Base-by-base conservation (phyloP, 2,888 invertebrate species). In the Acrobasis repandana region DNA sequence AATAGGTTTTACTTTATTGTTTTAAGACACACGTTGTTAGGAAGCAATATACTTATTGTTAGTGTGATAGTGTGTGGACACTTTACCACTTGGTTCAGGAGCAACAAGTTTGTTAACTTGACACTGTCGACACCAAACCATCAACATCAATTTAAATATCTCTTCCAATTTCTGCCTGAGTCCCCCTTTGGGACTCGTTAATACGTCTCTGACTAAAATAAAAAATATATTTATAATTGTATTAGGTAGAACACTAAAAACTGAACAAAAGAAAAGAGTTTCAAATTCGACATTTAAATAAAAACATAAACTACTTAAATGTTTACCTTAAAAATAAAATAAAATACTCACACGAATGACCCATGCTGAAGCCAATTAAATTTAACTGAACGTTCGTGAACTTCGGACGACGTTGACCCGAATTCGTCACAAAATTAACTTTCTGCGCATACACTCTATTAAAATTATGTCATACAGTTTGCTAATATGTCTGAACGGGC, bases 71-170 rank as follows among this genome's bases (percentile, higher is more conserved):
- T 48, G 9, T 48, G 9, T 20, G 18, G 3, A 18, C 50, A 46
- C 28, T 63, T 88, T 93, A 94, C 94, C 94, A 76, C 93, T 88
- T 66, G 88, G 85, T 82, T 93, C 93, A 64, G 92, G 86, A 76
- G 95, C 94, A 64, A 95, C 92, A 73, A 93, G 92, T 69, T 93
- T 93, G 74, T 95, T 93, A 56, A 95, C 95, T 85, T 95, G 93
- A 71, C 94, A 94, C 82, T 96, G 95, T 72, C 95, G 93, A 82
- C 96, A 96, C 97, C 97, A 97, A 56, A 97, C 93, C 78, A 96
- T 92, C 74, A 97, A 93, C 96, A 97, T 96, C 74, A 96, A 92
- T 84, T 96, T 96, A 75, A 96, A 93, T 67, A 97, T 93, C 79
- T 96, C 96, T 82, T 97, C 96, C 75, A 97, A 89, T 76, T 95